Evolutionary conservation across 2,797 vertebrate species (phyloP).

Genomic region (Acrossocheilus fasciatus): DNA sequence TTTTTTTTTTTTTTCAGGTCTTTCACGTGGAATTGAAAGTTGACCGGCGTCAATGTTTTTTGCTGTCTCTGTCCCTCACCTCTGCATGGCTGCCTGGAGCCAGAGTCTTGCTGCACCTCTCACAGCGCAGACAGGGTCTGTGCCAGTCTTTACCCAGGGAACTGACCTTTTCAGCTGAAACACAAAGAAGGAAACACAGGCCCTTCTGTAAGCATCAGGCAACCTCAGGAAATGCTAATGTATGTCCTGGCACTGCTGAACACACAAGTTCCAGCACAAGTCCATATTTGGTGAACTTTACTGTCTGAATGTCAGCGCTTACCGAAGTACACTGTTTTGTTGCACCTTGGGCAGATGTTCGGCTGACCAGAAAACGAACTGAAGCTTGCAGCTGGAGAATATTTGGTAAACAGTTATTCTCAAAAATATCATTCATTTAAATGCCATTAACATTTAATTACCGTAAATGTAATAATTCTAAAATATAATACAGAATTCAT

Average conservation of each 20-base stretch:
- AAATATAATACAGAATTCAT: neutral
- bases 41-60: neutral
- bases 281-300: conserved; percentile 19
- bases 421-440: neutral
- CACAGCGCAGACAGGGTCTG: conserved; percentile 78
- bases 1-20: neutral
- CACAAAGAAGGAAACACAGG: conserved; percentile 29
- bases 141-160: conserved; percentile 85
- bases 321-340: conserved; percentile 86
- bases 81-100: conserved; percentile 72
- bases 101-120: conserved; percentile 77
- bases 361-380: conserved; percentile 79
- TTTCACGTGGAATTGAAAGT: neutral
- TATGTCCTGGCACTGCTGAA: neutral
- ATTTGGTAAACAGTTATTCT: neutral
- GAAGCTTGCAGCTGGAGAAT: conserved; percentile 75
- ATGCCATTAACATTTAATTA: neutral
- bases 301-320: conserved; percentile 59
- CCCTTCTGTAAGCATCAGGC: conserved; percentile 39
- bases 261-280: conserved; percentile 5
- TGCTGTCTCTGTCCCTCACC: conserved; percentile 62
- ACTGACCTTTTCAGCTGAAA: conserved; percentile 83
- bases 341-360: conserved; percentile 83
- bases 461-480: neutral
- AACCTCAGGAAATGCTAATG: conserved; percentile 30